Conservation (phyloP, 2,797 vertebrate species). For the Acipenser transmontanus region DNA sequence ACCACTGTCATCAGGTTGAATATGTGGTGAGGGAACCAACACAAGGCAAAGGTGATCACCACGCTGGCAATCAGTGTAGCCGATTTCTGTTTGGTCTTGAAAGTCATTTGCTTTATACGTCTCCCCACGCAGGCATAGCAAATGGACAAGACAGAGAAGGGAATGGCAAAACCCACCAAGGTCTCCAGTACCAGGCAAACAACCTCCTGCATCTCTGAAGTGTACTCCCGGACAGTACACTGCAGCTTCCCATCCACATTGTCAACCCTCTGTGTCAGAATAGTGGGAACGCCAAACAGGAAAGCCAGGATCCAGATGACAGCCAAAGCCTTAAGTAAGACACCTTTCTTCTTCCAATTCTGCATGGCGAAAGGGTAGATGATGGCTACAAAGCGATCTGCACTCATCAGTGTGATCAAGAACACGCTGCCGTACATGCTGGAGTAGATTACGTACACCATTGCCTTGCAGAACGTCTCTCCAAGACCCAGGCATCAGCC, state of each 20-base stretch:
- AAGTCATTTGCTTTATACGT: conserved; percentile 69
- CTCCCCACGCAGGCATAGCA: conserved; percentile 70
- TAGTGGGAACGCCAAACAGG: conserved; percentile 63
- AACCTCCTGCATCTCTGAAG: conserved; percentile 47
- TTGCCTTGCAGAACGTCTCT: conserved; percentile 50
- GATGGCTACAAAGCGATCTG: conserved; percentile 71
- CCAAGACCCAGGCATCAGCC: conserved; percentile 66
- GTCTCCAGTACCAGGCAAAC: conserved; percentile 67
- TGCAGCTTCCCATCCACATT: conserved; percentile 4
- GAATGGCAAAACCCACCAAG: conserved; percentile 69
- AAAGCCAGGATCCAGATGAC: conserved; percentile 62
- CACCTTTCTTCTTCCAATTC: conserved; percentile 57
- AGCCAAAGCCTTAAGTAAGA: conserved; percentile 49
- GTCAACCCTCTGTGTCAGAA: conserved; percentile 58
- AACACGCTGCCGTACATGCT: conserved; percentile 82
- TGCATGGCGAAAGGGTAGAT: conserved; percentile 65
- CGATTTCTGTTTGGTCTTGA: conserved; percentile 64
- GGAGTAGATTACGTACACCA: conserved; percentile 66
- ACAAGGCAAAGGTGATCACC: conserved; percentile 66
- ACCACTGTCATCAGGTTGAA: conserved; percentile 46
- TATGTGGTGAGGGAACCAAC: conserved; percentile 72
- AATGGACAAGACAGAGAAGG: conserved; percentile 63
- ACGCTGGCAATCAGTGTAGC: conserved; percentile 65
- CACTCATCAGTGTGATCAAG: conserved; percentile 72
- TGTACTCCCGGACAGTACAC: conserved; percentile 57